These are phyloP conservation scores for Matsumyia berberina DNA, from an alignment of 2,888 invertebrate genomes.

Conservation along the genomic window DNA sequence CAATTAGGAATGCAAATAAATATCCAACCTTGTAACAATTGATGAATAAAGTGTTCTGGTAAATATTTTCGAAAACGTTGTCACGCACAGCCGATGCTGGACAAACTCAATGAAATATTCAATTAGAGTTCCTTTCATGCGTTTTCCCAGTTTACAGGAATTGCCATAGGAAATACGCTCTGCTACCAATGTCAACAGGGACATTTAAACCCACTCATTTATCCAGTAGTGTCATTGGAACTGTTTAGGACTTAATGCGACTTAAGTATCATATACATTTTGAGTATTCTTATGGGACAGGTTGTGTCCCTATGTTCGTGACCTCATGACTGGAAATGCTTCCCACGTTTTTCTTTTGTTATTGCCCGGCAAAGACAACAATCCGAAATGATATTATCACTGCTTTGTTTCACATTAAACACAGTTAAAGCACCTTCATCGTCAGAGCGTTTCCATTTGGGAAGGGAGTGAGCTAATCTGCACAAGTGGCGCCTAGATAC, in stretches of 20 bases:
- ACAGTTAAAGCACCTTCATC: background rate
- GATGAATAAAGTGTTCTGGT: too few relatives aligned
- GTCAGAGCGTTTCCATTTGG: conserved; percentile 5
- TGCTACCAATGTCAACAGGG: background rate
- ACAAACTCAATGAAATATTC: background rate
- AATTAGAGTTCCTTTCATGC: background rate
- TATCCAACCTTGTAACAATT: too few relatives aligned
- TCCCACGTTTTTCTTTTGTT: background rate
- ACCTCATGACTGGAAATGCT: background rate
- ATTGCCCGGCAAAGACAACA: background rate
- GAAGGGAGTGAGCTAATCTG: background rate
- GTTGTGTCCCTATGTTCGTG: background rate
- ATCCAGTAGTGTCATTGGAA: background rate
- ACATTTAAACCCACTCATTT: background rate
- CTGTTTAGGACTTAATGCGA: background rate
- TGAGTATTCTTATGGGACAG: background rate
- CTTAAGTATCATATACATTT: background rate
- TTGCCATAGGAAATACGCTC: too few relatives aligned
- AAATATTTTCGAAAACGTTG: background rate
- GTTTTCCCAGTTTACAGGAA: background rate
- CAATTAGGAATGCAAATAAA: background rate
- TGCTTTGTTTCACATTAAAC: conserved; percentile 5
- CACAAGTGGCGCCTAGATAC: background rate
- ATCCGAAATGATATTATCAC: conserved; percentile 4
- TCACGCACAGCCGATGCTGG: background rate